Evolutionary conservation across 2,113 vertebrate genomes (phyloP).

Genomic region (Chloropsis hardwickii): DNA sequence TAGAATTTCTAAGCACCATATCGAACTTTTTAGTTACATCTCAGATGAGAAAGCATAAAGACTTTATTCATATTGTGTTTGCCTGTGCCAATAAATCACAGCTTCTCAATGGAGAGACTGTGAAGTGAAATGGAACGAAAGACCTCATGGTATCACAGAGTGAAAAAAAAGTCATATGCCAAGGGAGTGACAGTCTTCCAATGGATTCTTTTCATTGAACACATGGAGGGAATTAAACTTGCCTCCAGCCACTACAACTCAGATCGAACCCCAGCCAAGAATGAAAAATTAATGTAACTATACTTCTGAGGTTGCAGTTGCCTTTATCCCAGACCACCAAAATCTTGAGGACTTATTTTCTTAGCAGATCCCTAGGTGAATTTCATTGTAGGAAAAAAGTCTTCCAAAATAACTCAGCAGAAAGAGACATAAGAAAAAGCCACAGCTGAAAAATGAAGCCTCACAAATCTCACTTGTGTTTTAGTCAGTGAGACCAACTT

Average conservation of each 20-base stretch:
- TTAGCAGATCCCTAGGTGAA: not conserved
- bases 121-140: slow-evolving; percentile 26
- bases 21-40: not conserved
- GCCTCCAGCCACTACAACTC: not conserved
- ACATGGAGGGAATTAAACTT: not conserved
- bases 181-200: slow-evolving; percentile 20
- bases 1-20: not conserved
- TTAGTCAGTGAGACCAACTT: not conserved
- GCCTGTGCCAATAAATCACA: not conserved
- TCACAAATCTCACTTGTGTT: not conserved
- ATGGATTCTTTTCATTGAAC: slow-evolving; percentile 26
- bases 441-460: not conserved
- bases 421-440: not conserved
- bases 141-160: not conserved
- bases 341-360: not conserved
- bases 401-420: not conserved
- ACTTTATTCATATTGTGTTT: slow-evolving; percentile 35
- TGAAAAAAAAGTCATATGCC: slow-evolving; percentile 33
- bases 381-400: not conserved
- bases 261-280: not conserved
- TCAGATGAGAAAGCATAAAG: slow-evolving; percentile 29
- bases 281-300: not conserved
- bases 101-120: slow-evolving; percentile 9
- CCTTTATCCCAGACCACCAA: not conserved
- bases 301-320: not conserved